These are phyloP conservation scores for Parasteatoda tepidariorum DNA, from an alignment of 1,140 invertebrate genomes.

Conservation along the genomic window DNA sequence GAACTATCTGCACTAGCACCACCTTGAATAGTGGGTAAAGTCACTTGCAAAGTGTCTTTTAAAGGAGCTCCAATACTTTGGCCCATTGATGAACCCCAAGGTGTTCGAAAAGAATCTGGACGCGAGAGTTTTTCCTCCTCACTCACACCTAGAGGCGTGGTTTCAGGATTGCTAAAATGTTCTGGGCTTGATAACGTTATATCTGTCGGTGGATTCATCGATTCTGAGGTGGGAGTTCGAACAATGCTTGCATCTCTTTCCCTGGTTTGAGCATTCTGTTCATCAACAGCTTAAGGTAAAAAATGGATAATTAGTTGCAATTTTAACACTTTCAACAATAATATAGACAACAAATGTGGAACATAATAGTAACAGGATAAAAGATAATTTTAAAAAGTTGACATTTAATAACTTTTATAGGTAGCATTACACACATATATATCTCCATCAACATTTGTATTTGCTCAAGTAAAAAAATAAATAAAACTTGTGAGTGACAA, in stretches of 20 bases:
- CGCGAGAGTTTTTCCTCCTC: constrained; percentile 39
- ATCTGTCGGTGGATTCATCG: not conserved
- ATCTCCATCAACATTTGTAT: too few species aligned
- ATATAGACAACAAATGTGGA: too few species aligned
- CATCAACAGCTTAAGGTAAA: constrained; percentile 68
- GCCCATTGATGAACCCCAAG: constrained; percentile 60
- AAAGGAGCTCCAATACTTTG: constrained; percentile 58
- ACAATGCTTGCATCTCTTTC: constrained; percentile 23
- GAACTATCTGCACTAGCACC: constrained; percentile 61
- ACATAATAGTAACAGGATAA: too few species aligned
- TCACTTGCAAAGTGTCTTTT: constrained; percentile 60
- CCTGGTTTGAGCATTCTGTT: constrained; percentile 70
- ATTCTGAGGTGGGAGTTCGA: constrained; percentile 1
- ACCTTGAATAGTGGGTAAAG: constrained; percentile 59
- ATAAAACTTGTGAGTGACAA: too few species aligned
- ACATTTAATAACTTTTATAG: too few species aligned
- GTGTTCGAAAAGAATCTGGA: constrained; percentile 44
- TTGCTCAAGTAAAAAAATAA: not conserved
- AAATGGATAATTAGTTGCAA: not conserved
- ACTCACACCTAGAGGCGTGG: not conserved
- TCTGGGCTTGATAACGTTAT: not conserved
- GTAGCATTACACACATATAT: too few species aligned
- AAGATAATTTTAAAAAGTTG: too few species aligned
- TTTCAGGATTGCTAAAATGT: not conserved
- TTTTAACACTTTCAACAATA: not conserved